These are phyloP conservation scores for Arctia plantaginis DNA, from an alignment of 2,888 invertebrate species.

Conservation along the genomic window DNA sequence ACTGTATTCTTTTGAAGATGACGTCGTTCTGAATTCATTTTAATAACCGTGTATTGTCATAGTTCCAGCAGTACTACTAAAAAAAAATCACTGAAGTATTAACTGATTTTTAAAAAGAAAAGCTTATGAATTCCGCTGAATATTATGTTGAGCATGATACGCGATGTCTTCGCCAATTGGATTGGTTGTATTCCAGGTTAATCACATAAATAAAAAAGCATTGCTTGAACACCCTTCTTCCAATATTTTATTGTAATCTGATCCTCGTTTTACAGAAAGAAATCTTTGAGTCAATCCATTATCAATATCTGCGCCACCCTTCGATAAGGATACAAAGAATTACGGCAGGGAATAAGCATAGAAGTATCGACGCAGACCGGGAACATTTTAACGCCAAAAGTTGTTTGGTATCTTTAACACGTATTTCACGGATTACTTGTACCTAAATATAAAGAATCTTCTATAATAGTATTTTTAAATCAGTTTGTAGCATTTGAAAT, in stretches of 20 bases:
- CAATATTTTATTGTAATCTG: conserved; percentile 31
- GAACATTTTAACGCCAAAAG: conserved; percentile 18
- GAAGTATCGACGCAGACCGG: conserved; percentile 26
- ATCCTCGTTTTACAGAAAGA: conserved; percentile 24
- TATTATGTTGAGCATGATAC: too few species aligned
- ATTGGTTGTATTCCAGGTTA: neutral
- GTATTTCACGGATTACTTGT: neutral
- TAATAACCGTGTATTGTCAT: conserved; percentile 1
- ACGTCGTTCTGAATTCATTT: conserved; percentile 8
- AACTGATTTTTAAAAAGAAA: too few species aligned
- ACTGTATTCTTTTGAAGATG: conserved; percentile 5
- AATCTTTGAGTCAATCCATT: conserved; percentile 31
- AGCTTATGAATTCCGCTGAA: too few species aligned
- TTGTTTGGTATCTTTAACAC: neutral
- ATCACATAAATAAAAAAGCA: neutral
- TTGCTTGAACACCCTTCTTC: conserved; percentile 17
- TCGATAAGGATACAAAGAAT: conserved; percentile 31
- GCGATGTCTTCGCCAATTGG: too few species aligned
- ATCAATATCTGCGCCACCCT: conserved; percentile 35
- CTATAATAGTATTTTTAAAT: too few species aligned
- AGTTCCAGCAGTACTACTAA: neutral
- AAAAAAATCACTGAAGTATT: too few species aligned
- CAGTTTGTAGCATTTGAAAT: too few species aligned
- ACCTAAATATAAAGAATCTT: too few species aligned
- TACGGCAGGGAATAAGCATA: conserved; percentile 33